Base-by-base conservation (phyloP, 1,140 invertebrate species). In the Rhynchophorus ferrugineus region DNA sequence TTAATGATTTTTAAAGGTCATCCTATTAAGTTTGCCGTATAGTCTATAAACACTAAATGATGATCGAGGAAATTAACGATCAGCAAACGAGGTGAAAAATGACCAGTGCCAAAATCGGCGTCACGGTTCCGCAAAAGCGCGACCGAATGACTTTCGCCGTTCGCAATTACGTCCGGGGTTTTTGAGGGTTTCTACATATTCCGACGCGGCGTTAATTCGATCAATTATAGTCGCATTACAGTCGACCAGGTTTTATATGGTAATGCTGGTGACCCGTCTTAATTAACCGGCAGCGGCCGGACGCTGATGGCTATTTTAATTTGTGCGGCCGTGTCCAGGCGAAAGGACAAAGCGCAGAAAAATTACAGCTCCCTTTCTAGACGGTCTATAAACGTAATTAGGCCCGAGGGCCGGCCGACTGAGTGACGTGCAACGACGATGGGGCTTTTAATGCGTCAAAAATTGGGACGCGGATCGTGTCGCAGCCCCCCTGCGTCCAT, bases 291-390 rank as follows among this genome's bases (percentile, higher is more conserved):
- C 45, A 17, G 39, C 51, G n/a, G n/a, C 44, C 19, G 35, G 51
- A 46, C 44, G 45, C 53, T 55, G 49, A 55, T 55, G 47, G 53
- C 45, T 21, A 55, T 55, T 55, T 55, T 46, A 55, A 55, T 52
- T 51, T 52, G 51, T 54, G 51, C 36, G 35, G 34, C 42, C 21
- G 11, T 19, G 21, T 11, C 11, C 33, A 11, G 14, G 33, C 18
- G 17, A 46, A 34, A 42, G 44, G 51, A 54, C 51, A 54, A 47
- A 54, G 51, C 22, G 44, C 51, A 42, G 44, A 54, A 54, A 54
- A 54, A 54, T 46, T 54, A 46, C 17, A 21, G 42, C 18, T 29
- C 16, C 16, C 39, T 54, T 46, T 52, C 43, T 22, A 18, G 17
- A 39, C 46, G 38, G 13, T 35, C 18, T 34, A 8, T 8, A n/a